Percentiles rank a stretch among this genome's conserved stretches.
These are phyloP conservation scores for Crypturellus undulatus DNA, from an alignment of 2,113 vertebrate species.

Conservation along the genomic window DNA sequence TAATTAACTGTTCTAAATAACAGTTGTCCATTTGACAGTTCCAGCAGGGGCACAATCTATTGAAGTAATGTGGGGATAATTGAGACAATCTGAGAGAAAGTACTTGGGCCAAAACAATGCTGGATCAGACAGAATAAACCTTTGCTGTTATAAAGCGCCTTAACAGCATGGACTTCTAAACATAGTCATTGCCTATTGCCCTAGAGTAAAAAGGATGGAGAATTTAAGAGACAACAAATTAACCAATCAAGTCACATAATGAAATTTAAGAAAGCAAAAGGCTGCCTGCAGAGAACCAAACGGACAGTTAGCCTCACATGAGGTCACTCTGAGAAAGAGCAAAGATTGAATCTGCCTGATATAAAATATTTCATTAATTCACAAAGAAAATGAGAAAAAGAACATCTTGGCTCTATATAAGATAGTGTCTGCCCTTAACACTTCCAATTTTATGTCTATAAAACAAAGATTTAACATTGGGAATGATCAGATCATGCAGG, in stretches of 20 bases:
- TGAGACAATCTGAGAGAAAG: slow-evolving; percentile 9
- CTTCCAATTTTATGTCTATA: background rate
- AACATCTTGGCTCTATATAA: background rate
- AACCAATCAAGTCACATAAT: background rate
- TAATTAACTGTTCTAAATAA: slow-evolving; percentile 51
- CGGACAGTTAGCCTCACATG: background rate
- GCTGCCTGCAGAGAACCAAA: background rate
- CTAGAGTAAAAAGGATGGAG: background rate
- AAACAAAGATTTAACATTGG: background rate
- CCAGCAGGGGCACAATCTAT: background rate
- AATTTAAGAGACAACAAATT: background rate
- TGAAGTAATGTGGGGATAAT: slow-evolving; percentile 24
- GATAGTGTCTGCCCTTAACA: background rate
- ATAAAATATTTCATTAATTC: background rate
- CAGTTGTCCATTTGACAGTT: slow-evolving; percentile 25
- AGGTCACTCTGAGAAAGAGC: background rate
- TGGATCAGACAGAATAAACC: background rate
- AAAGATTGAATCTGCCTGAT: background rate
- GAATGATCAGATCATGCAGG: background rate
- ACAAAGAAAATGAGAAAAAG: background rate
- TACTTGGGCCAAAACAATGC: background rate
- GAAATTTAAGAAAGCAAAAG: background rate
- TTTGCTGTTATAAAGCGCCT: background rate
- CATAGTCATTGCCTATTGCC: background rate
- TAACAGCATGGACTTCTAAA: background rate